A percentile compares a stretch with the other conserved stretches of the same genome.
phyloP scores from a whole-genome alignment of 2,888 invertebrate species.

The Hirtodrosophila cameraria region DNA sequence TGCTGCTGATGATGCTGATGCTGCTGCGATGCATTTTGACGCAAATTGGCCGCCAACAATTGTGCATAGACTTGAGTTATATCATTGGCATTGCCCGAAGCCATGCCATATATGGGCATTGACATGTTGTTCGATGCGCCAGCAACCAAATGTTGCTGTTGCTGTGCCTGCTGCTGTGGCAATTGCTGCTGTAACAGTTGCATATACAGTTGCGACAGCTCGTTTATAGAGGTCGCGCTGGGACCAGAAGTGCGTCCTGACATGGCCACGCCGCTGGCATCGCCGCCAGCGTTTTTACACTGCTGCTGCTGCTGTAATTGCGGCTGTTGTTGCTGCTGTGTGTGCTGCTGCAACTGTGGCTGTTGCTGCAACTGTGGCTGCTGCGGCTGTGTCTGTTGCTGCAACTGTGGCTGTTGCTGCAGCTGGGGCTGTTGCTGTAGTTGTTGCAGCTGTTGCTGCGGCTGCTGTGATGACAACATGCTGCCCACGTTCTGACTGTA shows the following conservation, averaged over 20 bases:
- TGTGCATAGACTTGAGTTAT: conserved; percentile 31
- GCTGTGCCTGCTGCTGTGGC: conserved; percentile 33
- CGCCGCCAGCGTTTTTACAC: background rate
- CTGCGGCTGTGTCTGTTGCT: too few relatives aligned
- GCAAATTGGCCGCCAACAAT: conserved; percentile 31
- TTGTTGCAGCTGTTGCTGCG: too few relatives aligned
- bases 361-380: too few relatives aligned
- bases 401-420: too few relatives aligned
- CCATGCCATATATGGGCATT: conserved; percentile 17
- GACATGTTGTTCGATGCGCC: conserved; percentile 21
- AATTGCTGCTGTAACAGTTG: conserved; percentile 22
- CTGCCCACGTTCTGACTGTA: too few relatives aligned
- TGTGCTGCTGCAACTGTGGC: too few relatives aligned
- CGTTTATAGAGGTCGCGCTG: background rate
- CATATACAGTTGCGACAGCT: conserved; percentile 24
- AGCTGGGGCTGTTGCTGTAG: too few relatives aligned
- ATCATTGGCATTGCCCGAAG: conserved; percentile 5
- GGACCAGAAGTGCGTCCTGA: background rate
- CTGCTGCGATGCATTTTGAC: conserved; percentile 14
- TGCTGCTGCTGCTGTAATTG: background rate
- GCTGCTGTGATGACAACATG: too few relatives aligned
- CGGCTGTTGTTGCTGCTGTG: too few relatives aligned
- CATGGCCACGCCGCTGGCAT: background rate
- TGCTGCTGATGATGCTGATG: conserved; percentile 21
- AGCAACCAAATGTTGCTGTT: conserved; percentile 24